Percentiles rank a stretch among this genome's conserved stretches.
Conservation (phyloP, 2,113 vertebrate genomes). For the Cebidichthys violaceus region DNA sequence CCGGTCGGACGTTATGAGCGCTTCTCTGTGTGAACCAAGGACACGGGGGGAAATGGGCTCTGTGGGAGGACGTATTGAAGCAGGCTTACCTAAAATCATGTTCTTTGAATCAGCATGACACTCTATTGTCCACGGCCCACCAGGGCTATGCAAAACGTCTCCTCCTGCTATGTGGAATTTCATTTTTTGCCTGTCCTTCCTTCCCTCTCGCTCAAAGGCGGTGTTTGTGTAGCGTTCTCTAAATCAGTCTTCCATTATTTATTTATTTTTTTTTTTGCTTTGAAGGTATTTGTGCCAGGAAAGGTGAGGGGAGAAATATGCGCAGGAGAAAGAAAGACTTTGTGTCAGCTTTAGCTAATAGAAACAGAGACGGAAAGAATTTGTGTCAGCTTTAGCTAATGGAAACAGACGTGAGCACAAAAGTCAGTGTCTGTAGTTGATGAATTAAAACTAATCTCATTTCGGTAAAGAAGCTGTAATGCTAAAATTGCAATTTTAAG, state of each 20-base stretch:
- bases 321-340: not conserved
- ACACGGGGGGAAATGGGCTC: conserved; percentile 63
- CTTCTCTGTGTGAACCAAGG: conserved; percentile 69
- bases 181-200: conserved; percentile 22
- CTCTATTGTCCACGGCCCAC: conserved; percentile 63
- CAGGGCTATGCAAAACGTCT: conserved; percentile 57
- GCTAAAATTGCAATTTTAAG: not conserved
- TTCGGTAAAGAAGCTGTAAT: not conserved
- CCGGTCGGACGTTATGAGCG: conserved; percentile 56
- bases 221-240: conserved; percentile 9
- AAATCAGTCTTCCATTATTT: not conserved
- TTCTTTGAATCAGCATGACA: conserved; percentile 69
- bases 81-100: conserved; percentile 67
- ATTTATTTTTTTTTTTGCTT: too few relatives aligned
- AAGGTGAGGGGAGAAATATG: conserved; percentile 8
- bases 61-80: conserved; percentile 64
- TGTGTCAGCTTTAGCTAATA: not conserved
- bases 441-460: not conserved
- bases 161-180: conserved; percentile 47
- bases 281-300: not conserved
- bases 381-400: not conserved
- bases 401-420: not conserved
- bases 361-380: not conserved
- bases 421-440: not conserved
- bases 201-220: conserved; percentile 14